Evolutionary conservation across 2,113 vertebrate species (phyloP), one percentile per base, ranked within the genome.

Genomic region (Mesocricetus auratus): DNA sequence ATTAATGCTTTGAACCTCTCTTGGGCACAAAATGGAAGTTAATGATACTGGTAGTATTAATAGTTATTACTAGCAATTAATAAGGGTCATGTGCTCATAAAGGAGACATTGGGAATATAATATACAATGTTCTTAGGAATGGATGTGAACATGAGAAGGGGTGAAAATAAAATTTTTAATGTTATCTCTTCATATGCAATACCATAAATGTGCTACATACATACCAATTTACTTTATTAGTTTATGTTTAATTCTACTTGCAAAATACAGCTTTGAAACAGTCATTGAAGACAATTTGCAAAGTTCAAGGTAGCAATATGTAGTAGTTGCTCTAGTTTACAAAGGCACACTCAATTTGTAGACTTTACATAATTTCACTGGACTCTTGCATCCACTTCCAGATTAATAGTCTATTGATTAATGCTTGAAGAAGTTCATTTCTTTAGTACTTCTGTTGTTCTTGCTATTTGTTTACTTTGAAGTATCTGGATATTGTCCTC

Each of bases 161-260:
- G 7, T 94, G 15, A 79, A 64, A 87, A 31, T 17, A 71, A 31
- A 75, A 83, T 45, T 29, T 26, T 19, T 89, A 13, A 60, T 21
- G 47, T 50, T 62, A 36, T 36, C n/a, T 90, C 75, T 91, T 78
- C 47, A 64, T 93, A 78, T 73, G 31, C 47, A 64, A 71, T 33
- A 62, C 2, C 94, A 93, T 83, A 60, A 64, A 2, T 75, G 45
- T 50, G 60, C 17, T 47, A 47, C 9, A n/a, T 50, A 82, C 39
- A 50, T 7, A 82, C 56, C 29, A 29, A 86, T 31, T 93, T 78
- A 19, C 71, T 87, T 91, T 66, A 64, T 89, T 87, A 68, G 21
- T 88, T 93, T 96, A 22, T 60, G 50, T n/a, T 6, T 21, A 85
- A 69, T 78, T 85, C 33, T 73, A 10, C 86, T 73, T 91, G 33